Conservation (phyloP, 2,888 invertebrate genomes). For the Spicauda simplicius region DNA sequence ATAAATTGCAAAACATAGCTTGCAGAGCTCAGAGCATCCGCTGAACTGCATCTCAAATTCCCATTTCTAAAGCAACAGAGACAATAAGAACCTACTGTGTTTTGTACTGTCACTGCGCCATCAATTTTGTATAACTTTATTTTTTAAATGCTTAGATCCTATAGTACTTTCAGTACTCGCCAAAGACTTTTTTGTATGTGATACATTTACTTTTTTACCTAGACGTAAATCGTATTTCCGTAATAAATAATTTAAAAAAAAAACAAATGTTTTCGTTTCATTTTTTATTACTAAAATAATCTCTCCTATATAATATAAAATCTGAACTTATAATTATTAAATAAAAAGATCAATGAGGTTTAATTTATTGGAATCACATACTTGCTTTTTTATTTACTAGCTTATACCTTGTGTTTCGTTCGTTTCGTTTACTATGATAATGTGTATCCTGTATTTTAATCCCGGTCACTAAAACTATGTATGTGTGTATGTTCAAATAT, state of each 20-base stretch:
- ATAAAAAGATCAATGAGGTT: not conserved
- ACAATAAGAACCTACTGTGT: not conserved
- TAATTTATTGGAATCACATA: too few relatives aligned
- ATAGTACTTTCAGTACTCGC: constrained; percentile 72
- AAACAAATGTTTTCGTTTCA: constrained; percentile 24
- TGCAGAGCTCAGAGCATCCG: too few relatives aligned
- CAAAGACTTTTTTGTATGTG: constrained; percentile 83
- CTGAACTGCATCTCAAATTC: too few relatives aligned
- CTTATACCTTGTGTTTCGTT: too few relatives aligned
- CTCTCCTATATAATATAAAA: not conserved
- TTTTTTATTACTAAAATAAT: constrained; percentile 6
- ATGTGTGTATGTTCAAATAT: too few relatives aligned
- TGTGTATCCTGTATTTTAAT: too few relatives aligned
- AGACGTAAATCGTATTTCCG: constrained; percentile 69
- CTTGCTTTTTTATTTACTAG: not conserved
- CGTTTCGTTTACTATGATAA: too few relatives aligned
- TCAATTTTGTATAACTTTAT: constrained; percentile 27
- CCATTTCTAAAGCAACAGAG: too few relatives aligned
- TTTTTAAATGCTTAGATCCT: constrained; percentile 36
- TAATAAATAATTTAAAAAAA: constrained; percentile 52
- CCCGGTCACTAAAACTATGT: too few relatives aligned
- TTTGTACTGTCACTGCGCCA: constrained; percentile 10
- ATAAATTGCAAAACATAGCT: too few relatives aligned
- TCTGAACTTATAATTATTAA: not conserved
- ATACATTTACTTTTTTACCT: constrained; percentile 78